phyloP scores from a whole-genome alignment of 2,888 invertebrate species.

The Microctonus hyperodae region DNA sequence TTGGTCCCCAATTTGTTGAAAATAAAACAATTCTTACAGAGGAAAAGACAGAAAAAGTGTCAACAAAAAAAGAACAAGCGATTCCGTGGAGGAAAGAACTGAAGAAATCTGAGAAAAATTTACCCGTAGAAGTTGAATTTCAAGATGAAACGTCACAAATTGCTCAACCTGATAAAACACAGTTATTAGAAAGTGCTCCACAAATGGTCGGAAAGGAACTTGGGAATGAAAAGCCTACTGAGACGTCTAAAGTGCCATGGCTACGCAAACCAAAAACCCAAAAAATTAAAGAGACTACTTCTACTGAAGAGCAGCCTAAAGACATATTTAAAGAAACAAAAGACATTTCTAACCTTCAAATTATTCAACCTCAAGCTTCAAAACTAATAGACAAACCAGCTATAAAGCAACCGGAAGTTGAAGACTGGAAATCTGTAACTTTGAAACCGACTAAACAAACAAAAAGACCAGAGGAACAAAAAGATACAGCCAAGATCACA shows the following conservation, averaged over 20 bases:
- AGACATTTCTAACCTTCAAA: constrained; percentile 18
- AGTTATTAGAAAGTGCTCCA: constrained; percentile 35
- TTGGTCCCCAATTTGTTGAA: constrained; percentile 41
- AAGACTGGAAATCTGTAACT: constrained; percentile 44
- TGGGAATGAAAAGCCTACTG: constrained; percentile 58
- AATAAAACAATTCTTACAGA: constrained; percentile 43
- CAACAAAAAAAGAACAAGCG: constrained; percentile 45
- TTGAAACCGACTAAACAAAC: constrained; percentile 41
- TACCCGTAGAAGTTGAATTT: constrained; percentile 30
- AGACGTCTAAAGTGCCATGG: constrained; percentile 59
- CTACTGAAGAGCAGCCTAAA: constrained; percentile 46
- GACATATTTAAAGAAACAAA: constrained; percentile 43
- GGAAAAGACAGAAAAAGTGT: constrained; percentile 37
- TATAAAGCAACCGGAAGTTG: constrained; percentile 43
- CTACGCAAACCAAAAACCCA: constrained; percentile 34
- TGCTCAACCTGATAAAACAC: constrained; percentile 38
- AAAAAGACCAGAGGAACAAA: constrained; percentile 58
- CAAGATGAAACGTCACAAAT: constrained; percentile 31
- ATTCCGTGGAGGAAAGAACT: constrained; percentile 50
- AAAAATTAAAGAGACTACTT: constrained; percentile 33
- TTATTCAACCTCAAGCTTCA: neutral
- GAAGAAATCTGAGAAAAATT: constrained; percentile 45
- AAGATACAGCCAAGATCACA: constrained; percentile 41
- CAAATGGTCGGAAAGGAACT: constrained; percentile 47
- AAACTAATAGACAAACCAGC: constrained; percentile 24